Evolutionary conservation across 2,888 invertebrate species (phyloP), one percentile per base, ranked within the genome.

Genomic region (Hanleya hanleyi): DNA sequence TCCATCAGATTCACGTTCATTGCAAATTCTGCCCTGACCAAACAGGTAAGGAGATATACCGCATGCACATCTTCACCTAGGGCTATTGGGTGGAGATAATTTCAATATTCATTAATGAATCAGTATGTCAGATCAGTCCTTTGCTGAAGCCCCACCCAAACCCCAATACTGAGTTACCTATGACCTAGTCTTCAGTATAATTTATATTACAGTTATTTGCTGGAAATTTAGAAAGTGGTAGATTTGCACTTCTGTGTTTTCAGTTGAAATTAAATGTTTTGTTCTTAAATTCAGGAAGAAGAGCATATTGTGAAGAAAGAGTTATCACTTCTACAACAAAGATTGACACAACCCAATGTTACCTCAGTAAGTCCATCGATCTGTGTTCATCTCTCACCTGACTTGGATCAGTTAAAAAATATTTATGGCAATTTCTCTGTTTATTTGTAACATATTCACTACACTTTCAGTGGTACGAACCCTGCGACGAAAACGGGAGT

Each of bases 241-340:
- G n/a, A n/a, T n/a, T n/a, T n/a, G n/a, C n/a, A n/a, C n/a, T n/a
- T n/a, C n/a, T n/a, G n/a, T n/a, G n/a, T n/a, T n/a, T n/a, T n/a
- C n/a, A n/a, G n/a, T n/a, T n/a, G n/a, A n/a, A n/a, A 47, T 18
- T 47, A n/a, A 5, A 22, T 47, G n/a, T n/a, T 5, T 47, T 18
- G 47, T 4, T 7, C 22, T 18, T 47, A 18, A 47, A 7, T 47
- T 47, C n/a, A 7, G 18, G 47, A 4, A 47, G 47, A 18, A 47
- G 47, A n/a, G 47, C 22, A 47, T 4, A 47, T 47, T 7, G 22
- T 47, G 47, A 2, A 47, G 7, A 47, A 77, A 61, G 86, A 86
- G 49, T 49, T 86, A 18, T 67, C 75, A 32, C 57, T 74, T 32
- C 74, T 84, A 18, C 77, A 82, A 64, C 77, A 84, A 72, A 77